Evolutionary conservation across 2,888 invertebrate species (phyloP).

Genomic region (Meloe dianella): DNA sequence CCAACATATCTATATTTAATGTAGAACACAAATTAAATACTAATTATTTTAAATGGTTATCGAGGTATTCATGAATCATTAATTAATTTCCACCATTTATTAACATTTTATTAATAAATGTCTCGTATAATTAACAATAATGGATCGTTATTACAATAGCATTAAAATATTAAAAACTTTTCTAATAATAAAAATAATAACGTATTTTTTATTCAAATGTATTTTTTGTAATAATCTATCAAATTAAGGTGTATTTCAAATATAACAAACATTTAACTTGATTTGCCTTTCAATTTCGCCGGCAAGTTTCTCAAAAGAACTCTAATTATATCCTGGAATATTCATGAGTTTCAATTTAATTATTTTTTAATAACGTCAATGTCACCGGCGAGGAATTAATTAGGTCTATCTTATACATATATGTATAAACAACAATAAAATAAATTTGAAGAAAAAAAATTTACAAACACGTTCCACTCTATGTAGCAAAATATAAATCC

Average conservation of each 20-base stretch:
- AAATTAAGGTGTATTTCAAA: constrained; percentile 1
- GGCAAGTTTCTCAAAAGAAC: constrained; percentile 12
- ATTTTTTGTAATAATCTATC: background rate
- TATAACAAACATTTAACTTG: background rate
- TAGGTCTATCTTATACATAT: background rate
- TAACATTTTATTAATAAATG: constrained; percentile 4
- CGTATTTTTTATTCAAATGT: background rate
- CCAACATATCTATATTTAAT: constrained; percentile 1
- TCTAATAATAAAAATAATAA: background rate
- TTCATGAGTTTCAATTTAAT: constrained; percentile 18
- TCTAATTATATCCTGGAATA: constrained; percentile 14
- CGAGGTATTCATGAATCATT: background rate
- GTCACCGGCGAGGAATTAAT: constrained; percentile 12
- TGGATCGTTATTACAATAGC: background rate
- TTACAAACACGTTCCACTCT: background rate
- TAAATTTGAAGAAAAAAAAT: background rate
- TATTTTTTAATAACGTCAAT: constrained; percentile 18
- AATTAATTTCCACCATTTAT: background rate
- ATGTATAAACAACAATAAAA: constrained; percentile 1
- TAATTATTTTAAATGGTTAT: constrained; percentile 12
- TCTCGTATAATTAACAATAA: background rate
- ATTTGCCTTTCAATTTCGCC: constrained; percentile 3
- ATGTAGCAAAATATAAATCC: background rate
- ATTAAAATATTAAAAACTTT: background rate
- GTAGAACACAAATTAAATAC: constrained; percentile 7